phyloP scores from a whole-genome alignment of 2,797 vertebrate species.

The Percopsis omiscomaycus region DNA sequence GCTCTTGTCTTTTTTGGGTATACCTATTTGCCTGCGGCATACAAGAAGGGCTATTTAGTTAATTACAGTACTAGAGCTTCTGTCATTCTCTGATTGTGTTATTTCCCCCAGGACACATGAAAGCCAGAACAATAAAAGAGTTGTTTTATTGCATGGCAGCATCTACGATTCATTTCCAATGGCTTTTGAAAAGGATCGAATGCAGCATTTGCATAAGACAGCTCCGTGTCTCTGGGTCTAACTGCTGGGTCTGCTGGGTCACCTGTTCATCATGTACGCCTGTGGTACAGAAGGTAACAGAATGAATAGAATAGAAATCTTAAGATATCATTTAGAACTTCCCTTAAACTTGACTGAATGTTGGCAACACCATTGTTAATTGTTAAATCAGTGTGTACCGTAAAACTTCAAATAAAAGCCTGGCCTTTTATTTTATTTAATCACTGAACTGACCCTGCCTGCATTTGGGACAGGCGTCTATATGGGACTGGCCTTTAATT shows the following conservation, averaged over 20 bases:
- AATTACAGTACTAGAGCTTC: conserved; percentile 2
- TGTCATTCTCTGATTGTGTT: not conserved
- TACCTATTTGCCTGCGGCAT: conserved; percentile 20
- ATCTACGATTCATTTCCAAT: not conserved
- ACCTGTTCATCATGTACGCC: not conserved
- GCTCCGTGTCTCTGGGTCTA: conserved; percentile 9
- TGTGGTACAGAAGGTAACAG: conserved; percentile 9
- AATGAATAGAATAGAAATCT: conserved; percentile 17
- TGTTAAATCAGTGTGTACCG: no score
- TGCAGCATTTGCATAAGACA: not conserved
- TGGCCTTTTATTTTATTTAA: no score
- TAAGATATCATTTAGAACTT: conserved; percentile 29
- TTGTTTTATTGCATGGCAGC: not conserved
- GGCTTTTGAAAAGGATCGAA: conserved; percentile 1
- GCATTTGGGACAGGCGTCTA: no score
- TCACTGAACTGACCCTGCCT: no score
- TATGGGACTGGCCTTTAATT: no score
- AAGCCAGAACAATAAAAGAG: not conserved
- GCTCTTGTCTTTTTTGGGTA: conserved; percentile 12
- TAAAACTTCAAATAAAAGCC: no score
- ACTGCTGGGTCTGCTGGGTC: not conserved
- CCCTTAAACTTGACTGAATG: conserved; percentile 19
- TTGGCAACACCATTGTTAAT: not conserved
- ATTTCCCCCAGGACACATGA: not conserved
- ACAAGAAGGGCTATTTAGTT: not conserved